Evolutionary conservation across 1,140 invertebrate species (phyloP), one percentile per base, ranked within the genome.

Genomic region (Trichogramma pretiosum): DNA sequence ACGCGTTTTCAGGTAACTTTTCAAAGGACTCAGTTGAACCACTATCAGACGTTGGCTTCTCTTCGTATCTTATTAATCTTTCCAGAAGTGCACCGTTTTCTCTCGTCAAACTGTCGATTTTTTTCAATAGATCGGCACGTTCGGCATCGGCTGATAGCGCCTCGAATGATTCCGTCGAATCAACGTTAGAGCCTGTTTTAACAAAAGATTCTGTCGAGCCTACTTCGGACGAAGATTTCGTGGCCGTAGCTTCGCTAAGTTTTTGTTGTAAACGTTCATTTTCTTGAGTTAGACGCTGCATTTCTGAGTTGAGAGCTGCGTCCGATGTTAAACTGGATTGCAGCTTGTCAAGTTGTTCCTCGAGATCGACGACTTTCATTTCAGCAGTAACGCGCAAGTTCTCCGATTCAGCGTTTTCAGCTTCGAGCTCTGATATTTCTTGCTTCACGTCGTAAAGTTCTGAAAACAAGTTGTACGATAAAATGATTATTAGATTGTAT

Each of bases 291-390:
- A 79, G 54, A n/a, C n/a, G n/a, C 24, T 5, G 11, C 50, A 56
- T 59, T 30, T 80, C 72, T 28, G 78, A 68, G 22, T 77, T 67
- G n/a, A 71, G 65, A 13, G 55, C 14, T 1, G 76, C 53, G 56
- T 77, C 71, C 13, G 30, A 33, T 2, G 18, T 7, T 7, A 9
- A 18, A n/a, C 13, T n/a, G 9, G 24, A 17, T 2, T 52, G 28
- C 32, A 50, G 46, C n/a, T 24, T 36, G 43, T 83, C 81, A 14
- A 83, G 62, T 61, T 83, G 77, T 60, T 85, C 82, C 62, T 82
- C 78, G 46, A 84, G 61, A 54, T 85, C 80, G 11, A 83, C 82
- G 7, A 77, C 74, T 54, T 80, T 82, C 56, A 87, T 80, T 70
- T 86, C 82, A 7, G 81, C 79, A n/a, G 76, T 74, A 0, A 81